Evolutionary conservation across 1,140 invertebrate genomes (phyloP), one percentile per base, ranked within the genome.

Genomic region (Drosophila pseudoobscura): DNA sequence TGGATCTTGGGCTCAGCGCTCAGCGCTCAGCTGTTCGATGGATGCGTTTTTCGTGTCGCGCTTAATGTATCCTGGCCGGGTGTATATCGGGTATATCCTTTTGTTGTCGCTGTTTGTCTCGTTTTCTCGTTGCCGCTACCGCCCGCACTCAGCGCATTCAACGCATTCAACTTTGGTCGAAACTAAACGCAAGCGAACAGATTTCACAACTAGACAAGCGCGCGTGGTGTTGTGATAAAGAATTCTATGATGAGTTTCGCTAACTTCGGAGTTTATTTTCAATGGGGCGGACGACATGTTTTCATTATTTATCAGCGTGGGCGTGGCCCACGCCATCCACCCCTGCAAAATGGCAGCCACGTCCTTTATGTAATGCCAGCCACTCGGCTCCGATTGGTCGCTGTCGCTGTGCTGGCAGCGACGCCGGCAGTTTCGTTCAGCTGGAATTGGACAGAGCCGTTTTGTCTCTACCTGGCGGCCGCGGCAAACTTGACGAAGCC

Each of bases 171-270:
- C 79, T 83, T 83, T 78, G 75, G 65, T 83, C 71, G 71, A 78
- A 89, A 89, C 87, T 83, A 87, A 89, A 83, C 89, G 82, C 78
- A 76, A 78, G 84, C 82, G 87, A 85, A 90, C 89, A 89, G 89
- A 90, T 90, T 90, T 90, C 84, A 90, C 89, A 90, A 90, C 89
- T 90, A 90, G 89, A 90, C 89, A 90, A 90, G 78, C 75, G 84
- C 83, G 78, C 82, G 82, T 87, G 77, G 78, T 79, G 83, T 88
- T 90, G 89, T 90, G 89, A 90, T 90, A 89, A 90, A 90, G 89
- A 90, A 90, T 90, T 90, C 89, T 90, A 90, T 90, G 89, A 90
- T 90, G 89, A 90, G 89, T 90, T 90, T 90, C 78, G 85, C 89
- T 90, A 90, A 87, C 89, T 90, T 89, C 89, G 78, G 84, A 89